Base-by-base conservation (phyloP, 1,140 invertebrate species). In the Drosophila santomea region DNA sequence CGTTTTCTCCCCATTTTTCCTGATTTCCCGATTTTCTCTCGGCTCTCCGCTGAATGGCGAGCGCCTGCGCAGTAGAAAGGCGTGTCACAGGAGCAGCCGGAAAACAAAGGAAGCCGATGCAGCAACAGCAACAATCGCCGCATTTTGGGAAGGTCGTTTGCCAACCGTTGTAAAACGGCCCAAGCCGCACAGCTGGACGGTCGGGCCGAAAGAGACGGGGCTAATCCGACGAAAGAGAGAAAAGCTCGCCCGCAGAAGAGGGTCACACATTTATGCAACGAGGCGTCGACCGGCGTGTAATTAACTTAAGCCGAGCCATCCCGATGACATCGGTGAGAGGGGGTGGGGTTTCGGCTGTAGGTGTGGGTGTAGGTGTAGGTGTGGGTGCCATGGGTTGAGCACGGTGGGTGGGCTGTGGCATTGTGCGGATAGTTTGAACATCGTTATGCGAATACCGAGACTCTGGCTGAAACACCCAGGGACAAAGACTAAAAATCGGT, bases 211-310 rank as follows among this genome's bases (percentile, higher is more conserved):
- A 51, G 23, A 48, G 38, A 66, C 25, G 32, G 38, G 15, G 17
- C 28, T 52, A 58, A 4, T 11, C 4, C 10, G 41, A 43, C 57
- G 55, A 75, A 6, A 66, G 58, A 74, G 72, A 63, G 17, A 20
- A 58, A 36, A 14, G 5, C 20, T 58, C 15, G n/a, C 63, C 74
- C 57, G 15, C 52, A 60, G 64, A 57, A 71, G 69, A 82, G 71
- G 64, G 74, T 82, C 74, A 77, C 74, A 78, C 83, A 83, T 88
- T 88, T 88, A 88, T 89, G 79, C 79, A 83, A 88, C 76, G 78
- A 86, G 79, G 83, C 83, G 83, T 88, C 83, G 83, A 83, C 83
- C 83, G 83, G 83, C 84, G 77, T 88, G 83, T 86, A 86, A 86
- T 86, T 86, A 86, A 86, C 79, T 86, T 83, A 86, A 83, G 83